Conservation (phyloP, 1,140 invertebrate species). For the Eciton burchellii region DNA sequence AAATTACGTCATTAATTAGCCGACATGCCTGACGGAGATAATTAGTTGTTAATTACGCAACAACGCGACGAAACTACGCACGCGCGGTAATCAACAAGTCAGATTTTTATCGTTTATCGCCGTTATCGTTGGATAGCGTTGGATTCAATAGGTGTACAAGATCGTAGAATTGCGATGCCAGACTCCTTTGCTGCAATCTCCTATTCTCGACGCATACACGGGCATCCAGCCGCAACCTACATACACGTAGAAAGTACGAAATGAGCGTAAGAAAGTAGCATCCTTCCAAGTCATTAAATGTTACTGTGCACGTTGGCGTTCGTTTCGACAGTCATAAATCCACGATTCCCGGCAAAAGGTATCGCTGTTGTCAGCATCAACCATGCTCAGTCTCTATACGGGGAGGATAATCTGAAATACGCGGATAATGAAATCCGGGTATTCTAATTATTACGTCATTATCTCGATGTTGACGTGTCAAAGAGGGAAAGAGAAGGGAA, state of each 20-base stretch:
- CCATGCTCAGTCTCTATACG: neutral
- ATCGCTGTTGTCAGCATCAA: neutral
- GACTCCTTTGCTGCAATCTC: slow-evolving; percentile 14
- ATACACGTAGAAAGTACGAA: slow-evolving; percentile 28
- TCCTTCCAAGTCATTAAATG: slow-evolving; percentile 13
- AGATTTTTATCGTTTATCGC: neutral
- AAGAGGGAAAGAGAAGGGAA: too few relatives aligned
- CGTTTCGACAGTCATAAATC: neutral
- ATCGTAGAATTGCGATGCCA: neutral
- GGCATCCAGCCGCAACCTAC: slow-evolving; percentile 10
- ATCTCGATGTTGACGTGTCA: too few relatives aligned
- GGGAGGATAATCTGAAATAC: too few relatives aligned
- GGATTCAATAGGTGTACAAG: neutral
- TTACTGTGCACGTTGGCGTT: neutral
- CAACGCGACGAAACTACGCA: too few relatives aligned
- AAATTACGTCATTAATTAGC: too few relatives aligned
- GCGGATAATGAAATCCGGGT: too few relatives aligned
- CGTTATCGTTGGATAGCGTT: neutral
- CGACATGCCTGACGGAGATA: too few relatives aligned
- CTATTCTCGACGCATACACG: neutral
- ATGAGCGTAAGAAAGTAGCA: neutral
- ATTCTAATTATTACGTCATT: too few relatives aligned
- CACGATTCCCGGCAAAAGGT: neutral
- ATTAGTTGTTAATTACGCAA: too few relatives aligned
- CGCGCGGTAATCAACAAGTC: too few relatives aligned